phyloP scores from a whole-genome alignment of 2,888 invertebrate species.

The Drosophila seclusa region DNA sequence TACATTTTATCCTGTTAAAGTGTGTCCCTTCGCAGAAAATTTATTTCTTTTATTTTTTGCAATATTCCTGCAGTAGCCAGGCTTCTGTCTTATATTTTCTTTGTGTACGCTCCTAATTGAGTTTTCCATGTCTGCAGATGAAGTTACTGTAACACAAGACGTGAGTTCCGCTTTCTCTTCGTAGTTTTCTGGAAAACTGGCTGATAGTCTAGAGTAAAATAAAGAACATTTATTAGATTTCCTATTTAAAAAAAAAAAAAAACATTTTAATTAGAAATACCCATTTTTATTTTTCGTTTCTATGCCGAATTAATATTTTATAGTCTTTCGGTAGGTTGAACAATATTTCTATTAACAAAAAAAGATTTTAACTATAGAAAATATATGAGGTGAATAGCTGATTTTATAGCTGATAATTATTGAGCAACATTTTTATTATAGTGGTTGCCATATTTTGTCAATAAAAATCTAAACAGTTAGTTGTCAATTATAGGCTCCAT shows the following conservation, averaged over 20 bases:
- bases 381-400: neutral
- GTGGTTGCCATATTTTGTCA: slow-evolving; percentile 18
- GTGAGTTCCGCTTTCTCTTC: slow-evolving; percentile 45
- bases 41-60: slow-evolving; percentile 58
- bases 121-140: slow-evolving; percentile 40
- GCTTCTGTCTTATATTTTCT: slow-evolving; percentile 32
- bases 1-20: slow-evolving; percentile 77
- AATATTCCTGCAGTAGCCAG: slow-evolving; percentile 50
- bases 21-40: slow-evolving; percentile 68
- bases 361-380: neutral
- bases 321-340: neutral
- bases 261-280: neutral
- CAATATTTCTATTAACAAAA: neutral
- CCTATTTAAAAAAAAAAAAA: neutral
- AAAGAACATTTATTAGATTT: neutral
- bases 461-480: slow-evolving; percentile 19
- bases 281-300: neutral
- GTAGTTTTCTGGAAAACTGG: neutral
- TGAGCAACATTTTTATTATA: slow-evolving; percentile 1
- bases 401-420: slow-evolving; percentile 8
- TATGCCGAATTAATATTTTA: neutral
- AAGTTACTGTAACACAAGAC: slow-evolving; percentile 43
- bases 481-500: slow-evolving; percentile 37
- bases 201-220: neutral
- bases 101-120: slow-evolving; percentile 54